Evolutionary conservation across 2,888 invertebrate genomes (phyloP), one percentile per base, ranked within the genome.

Genomic region (Lomographa bimaculata): DNA sequence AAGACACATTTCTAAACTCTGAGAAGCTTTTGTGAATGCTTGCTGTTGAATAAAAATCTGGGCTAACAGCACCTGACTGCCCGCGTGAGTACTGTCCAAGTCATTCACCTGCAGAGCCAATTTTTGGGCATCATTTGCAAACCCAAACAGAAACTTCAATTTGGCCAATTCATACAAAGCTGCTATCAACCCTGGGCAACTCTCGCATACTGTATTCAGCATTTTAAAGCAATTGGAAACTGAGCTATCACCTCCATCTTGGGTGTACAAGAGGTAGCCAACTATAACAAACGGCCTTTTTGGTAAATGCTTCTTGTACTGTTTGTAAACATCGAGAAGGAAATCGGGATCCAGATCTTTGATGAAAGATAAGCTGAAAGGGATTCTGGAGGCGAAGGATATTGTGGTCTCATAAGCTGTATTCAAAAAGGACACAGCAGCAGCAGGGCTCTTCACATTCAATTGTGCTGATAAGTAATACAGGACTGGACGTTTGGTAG

Each of bases 1-100:
- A 6, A 98, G 85, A 38, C 96, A 97, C 51, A 95, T 92, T 81
- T 98, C 98, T 25, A 99, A 84, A 36, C 94, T 94, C 71, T 97
- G 96, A 5, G 94, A 91, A 0, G 98, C 98, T 65, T 94, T 91
- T 7, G 94, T 91, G 60, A 91, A 95, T 25, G 91, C 89, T 19
- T 91, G 90, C 62, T 93, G 92, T 40, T 92, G 92, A 3, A 97
- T 91, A 53, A 95, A 93, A 33, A 97, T 95, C 76, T 96, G 94
- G 0, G 98, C 96, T 84, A 97, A 91, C 5, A 98, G 82, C 1
- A 98, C 89, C 76, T 97, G 95, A 6, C 95, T 95, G 34, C 96
- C 95, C 0, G 95, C 94, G 64, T 93, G 94, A 0, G 95, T 93
- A n/a, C 93, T 91, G 68, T 97, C 96, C 6, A 94, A 79, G 24